These are phyloP conservation scores for Spondyliosoma cantharus DNA, from an alignment of 2,797 vertebrate species.

Conservation along the genomic window DNA sequence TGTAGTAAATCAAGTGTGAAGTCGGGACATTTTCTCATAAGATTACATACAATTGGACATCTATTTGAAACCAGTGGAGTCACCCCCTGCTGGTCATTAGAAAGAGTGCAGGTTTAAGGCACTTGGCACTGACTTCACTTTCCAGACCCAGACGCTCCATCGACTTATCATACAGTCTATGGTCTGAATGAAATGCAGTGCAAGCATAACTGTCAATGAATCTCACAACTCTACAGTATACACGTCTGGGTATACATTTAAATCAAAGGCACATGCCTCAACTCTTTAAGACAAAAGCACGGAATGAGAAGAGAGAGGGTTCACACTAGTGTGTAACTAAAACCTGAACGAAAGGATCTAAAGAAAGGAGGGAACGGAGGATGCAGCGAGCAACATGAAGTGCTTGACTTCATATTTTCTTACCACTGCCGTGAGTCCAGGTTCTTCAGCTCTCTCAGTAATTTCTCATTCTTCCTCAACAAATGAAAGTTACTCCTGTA, in stretches of 20 bases:
- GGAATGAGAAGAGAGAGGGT: not conserved
- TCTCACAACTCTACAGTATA: not conserved
- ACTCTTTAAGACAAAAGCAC: not conserved
- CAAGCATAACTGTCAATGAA: not conserved
- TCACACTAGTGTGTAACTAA: not conserved
- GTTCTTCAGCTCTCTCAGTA: constrained; percentile 97
- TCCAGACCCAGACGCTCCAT: too few relatives aligned
- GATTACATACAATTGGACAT: too few relatives aligned
- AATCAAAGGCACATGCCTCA: not conserved
- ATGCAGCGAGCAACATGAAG: not conserved
- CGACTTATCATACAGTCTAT: too few relatives aligned
- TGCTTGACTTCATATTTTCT: constrained; percentile 68
- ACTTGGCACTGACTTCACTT: too few relatives aligned
- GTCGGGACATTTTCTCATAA: too few relatives aligned
- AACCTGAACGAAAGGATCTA: not conserved
- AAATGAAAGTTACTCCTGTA: constrained; percentile 97
- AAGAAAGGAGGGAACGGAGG: not conserved
- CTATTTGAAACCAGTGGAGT: too few relatives aligned
- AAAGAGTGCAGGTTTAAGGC: too few relatives aligned
- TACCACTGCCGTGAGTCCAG: constrained; percentile 98
- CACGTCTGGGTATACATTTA: not conserved
- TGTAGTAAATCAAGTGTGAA: too few relatives aligned
- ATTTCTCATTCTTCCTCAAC: constrained; percentile 98
- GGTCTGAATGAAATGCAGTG: not conserved
- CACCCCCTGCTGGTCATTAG: too few relatives aligned